Evolutionary conservation across 2,113 vertebrate genomes (phyloP).

Genomic region (Scalopus aquaticus): DNA sequence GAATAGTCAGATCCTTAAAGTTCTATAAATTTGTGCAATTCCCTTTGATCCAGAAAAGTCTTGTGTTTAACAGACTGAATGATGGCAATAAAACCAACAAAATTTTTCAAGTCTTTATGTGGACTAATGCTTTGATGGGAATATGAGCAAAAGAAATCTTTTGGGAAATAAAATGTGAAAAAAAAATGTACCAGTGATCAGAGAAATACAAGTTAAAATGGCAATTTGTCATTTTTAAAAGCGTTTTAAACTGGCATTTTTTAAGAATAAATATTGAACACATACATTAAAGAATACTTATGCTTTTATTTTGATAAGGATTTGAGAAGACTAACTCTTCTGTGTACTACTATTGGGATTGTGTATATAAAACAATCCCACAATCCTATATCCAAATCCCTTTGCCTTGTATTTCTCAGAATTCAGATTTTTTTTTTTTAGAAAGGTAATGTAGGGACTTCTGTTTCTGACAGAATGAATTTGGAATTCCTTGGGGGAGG

Average conservation of each 20-base stretch:
- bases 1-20: background rate
- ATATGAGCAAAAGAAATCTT: background rate
- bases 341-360: background rate
- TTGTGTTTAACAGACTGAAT: background rate
- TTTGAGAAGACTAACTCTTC: background rate
- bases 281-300: background rate
- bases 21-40: background rate
- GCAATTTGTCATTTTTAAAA: background rate
- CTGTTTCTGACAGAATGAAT: background rate
- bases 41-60: background rate
- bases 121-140: slow-evolving; percentile 27
- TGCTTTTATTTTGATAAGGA: background rate
- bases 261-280: background rate
- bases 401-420: background rate
- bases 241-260: background rate
- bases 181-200: background rate
- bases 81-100: background rate
- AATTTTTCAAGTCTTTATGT: background rate
- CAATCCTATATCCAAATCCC: background rate
- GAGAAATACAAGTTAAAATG: slow-evolving; percentile 14
- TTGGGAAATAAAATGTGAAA: background rate
- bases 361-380: background rate
- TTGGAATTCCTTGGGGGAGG: background rate
- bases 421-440: slow-evolving; percentile 20
- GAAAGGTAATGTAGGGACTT: background rate